These are phyloP conservation scores for Pangasius krempfi DNA, from an alignment of 2,797 vertebrate genomes.

Conservation along the genomic window DNA sequence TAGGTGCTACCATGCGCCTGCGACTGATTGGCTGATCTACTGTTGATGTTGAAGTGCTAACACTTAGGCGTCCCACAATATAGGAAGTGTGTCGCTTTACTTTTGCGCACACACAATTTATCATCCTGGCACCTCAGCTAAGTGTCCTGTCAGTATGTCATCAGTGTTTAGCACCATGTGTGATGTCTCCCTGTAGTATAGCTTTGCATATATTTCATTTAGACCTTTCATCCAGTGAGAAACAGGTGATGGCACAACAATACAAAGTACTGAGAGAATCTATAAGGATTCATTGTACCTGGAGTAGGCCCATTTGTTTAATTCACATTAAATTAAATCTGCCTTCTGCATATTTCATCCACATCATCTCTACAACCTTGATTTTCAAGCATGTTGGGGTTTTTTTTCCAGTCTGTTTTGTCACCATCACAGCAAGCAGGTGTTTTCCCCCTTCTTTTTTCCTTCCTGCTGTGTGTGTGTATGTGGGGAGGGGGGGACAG, in stretches of 20 bases:
- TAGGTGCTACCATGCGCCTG: neutral
- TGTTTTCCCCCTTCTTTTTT: constrained; percentile 59
- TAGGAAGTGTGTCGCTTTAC: neutral
- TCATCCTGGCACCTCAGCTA: neutral
- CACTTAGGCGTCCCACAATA: neutral
- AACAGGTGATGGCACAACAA: neutral
- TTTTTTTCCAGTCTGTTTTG: constrained; percentile 16
- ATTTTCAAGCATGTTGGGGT: neutral
- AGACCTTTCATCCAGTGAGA: neutral
- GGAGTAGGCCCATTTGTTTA: neutral
- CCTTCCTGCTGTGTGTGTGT: neutral
- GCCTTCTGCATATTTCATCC: neutral
- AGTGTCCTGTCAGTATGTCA: neutral
- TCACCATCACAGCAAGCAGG: constrained; percentile 55
- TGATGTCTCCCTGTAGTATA: neutral
- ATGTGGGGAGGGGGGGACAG: constrained; percentile 2
- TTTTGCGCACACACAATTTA: neutral
- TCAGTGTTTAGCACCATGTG: neutral
- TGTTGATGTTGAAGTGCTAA: neutral
- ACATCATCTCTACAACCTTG: neutral
- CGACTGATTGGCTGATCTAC: neutral
- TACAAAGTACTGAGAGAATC: neutral
- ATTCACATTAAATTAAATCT: neutral
- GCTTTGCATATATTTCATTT: neutral
- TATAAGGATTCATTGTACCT: neutral